These are phyloP conservation scores for Phortica magna DNA, from an alignment of 2,888 invertebrate genomes.

Conservation along the genomic window DNA sequence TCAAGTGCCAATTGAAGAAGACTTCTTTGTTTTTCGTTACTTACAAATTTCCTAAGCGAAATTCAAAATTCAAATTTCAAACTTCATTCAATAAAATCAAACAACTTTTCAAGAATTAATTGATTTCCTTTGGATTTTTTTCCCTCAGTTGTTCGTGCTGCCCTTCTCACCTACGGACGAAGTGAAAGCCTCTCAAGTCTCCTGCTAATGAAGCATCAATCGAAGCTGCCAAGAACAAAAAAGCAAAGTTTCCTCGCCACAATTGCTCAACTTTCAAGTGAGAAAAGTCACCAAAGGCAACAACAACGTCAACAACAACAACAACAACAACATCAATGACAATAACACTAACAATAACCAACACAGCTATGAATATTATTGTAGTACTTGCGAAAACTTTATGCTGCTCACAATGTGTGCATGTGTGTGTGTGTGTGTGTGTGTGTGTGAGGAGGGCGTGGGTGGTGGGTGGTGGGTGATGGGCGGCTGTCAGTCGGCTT, in stretches of 20 bases:
- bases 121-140: neutral
- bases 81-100: no score
- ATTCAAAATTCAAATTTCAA: neutral
- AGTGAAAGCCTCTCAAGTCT: neutral
- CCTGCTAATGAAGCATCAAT: neutral
- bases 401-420: no score
- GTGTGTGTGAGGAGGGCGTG: no score
- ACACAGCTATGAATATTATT: neutral
- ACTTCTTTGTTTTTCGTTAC: conserved; percentile 27
- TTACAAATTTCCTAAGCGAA: conserved; percentile 45
- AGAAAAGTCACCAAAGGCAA: neutral
- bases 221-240: neutral
- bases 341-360: neutral
- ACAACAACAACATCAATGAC: neutral
- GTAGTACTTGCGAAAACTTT: neutral
- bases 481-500: neutral
- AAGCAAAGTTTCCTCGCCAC: conserved; percentile 15
- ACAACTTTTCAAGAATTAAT: no score
- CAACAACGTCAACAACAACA: neutral
- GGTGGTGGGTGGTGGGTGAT: neutral
- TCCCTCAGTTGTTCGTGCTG: neutral
- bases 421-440: no score
- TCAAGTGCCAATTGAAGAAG: neutral
- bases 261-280: neutral
- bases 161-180: neutral